Evolutionary conservation across 2,888 invertebrate genomes (phyloP).

Genomic region (Eupelmus urozonus): DNA sequence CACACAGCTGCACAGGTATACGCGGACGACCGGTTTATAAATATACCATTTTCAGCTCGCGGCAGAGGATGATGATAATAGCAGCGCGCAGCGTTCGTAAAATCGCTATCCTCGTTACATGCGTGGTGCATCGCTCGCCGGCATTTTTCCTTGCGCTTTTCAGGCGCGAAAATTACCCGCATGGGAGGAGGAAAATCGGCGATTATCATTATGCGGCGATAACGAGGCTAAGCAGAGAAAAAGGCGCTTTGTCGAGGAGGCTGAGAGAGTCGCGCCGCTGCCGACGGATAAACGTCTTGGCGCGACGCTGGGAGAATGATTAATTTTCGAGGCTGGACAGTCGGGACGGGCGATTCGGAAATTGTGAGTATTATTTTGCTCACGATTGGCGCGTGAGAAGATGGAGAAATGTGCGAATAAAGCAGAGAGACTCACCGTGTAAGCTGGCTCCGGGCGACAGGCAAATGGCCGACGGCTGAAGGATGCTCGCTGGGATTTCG

Average conservation of each 20-base stretch:
- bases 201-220: too few species aligned
- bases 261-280: too few species aligned
- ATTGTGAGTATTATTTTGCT: too few species aligned
- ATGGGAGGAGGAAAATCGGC: too few species aligned
- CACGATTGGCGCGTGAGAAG: not conserved
- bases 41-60: conserved; percentile 11
- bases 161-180: too few species aligned
- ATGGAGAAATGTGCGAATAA: not conserved
- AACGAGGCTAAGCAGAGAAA: too few species aligned
- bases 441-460: conserved; percentile 19
- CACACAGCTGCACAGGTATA: not conserved
- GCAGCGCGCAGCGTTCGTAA: not conserved
- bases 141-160: not conserved
- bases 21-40: conserved; percentile 33
- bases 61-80: not conserved
- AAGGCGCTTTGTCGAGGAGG: too few species aligned
- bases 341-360: too few species aligned
- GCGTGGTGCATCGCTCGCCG: not conserved
- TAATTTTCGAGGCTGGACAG: too few species aligned
- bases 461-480: conserved; percentile 61
- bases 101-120: conserved; percentile 22
- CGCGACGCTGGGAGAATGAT: too few species aligned
- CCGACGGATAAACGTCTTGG: too few species aligned
- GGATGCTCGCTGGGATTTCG: not conserved
- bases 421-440: conserved; percentile 20